phyloP scores from a whole-genome alignment of 2,113 vertebrate genomes.

The Calidris pugnax region DNA sequence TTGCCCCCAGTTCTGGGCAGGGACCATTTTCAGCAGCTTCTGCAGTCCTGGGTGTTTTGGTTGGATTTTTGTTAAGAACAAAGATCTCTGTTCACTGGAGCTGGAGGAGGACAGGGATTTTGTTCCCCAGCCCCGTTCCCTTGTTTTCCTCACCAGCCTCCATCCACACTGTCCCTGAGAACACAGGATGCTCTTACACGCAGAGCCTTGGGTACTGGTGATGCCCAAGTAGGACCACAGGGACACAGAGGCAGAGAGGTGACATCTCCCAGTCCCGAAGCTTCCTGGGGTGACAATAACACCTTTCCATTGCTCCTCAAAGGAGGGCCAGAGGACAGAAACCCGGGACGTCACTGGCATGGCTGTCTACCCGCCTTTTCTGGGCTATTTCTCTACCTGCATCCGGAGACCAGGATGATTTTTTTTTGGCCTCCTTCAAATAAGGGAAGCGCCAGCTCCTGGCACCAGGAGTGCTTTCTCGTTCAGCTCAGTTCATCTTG shows the following conservation, averaged over 20 bases:
- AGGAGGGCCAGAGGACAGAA: background rate
- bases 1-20: background rate
- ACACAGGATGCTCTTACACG: rapidly evolving
- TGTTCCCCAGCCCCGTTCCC: background rate
- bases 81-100: background rate
- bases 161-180: background rate
- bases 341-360: rapidly evolving
- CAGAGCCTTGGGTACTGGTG: background rate
- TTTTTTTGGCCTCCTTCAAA: background rate
- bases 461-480: background rate
- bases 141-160: background rate
- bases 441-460: background rate
- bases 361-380: background rate
- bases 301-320: background rate
- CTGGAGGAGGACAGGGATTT: background rate
- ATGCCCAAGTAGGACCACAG: background rate
- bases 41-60: background rate
- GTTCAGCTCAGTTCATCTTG: background rate
- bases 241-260: background rate
- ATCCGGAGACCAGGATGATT: background rate
- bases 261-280: background rate
- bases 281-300: background rate
- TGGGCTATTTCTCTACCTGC: background rate
- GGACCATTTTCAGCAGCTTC: background rate
- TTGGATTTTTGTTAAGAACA: background rate